phyloP scores from a whole-genome alignment of 2,888 invertebrate species.

The Xylophagus ater region DNA sequence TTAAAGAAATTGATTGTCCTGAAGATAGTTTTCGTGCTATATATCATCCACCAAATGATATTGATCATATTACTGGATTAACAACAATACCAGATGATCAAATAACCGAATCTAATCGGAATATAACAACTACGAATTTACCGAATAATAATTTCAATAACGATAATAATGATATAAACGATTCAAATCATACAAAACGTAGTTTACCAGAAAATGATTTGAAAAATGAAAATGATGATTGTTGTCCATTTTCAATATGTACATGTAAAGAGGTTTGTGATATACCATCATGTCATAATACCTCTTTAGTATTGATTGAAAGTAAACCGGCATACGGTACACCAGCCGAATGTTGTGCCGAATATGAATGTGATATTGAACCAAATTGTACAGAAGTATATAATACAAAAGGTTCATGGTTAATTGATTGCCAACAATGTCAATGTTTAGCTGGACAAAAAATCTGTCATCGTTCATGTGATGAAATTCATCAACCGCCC shows the following conservation, averaged over 20 bases:
- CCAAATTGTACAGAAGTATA: constrained; percentile 30
- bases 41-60: too few relatives aligned
- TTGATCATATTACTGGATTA: too few relatives aligned
- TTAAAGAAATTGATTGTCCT: too few relatives aligned
- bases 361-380: constrained; percentile 39
- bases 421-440: constrained; percentile 28
- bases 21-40: too few relatives aligned
- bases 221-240: too few relatives aligned
- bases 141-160: too few relatives aligned
- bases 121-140: too few relatives aligned
- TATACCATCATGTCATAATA: constrained; percentile 29
- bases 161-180: too few relatives aligned
- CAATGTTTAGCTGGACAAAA: constrained; percentile 28
- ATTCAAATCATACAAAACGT: too few relatives aligned
- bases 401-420: constrained; percentile 22
- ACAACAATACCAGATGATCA: too few relatives aligned
- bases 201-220: too few relatives aligned
- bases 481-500: constrained; percentile 26
- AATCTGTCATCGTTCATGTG: constrained; percentile 33
- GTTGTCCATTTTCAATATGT: constrained; percentile 32
- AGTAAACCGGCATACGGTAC: constrained; percentile 23
- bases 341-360: constrained; percentile 43
- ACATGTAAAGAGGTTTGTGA: constrained; percentile 30
- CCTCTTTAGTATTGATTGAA: constrained; percentile 29
- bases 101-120: too few relatives aligned